phyloP scores from a whole-genome alignment of 2,888 invertebrate genomes.

The Calliscelio sp. region DNA sequence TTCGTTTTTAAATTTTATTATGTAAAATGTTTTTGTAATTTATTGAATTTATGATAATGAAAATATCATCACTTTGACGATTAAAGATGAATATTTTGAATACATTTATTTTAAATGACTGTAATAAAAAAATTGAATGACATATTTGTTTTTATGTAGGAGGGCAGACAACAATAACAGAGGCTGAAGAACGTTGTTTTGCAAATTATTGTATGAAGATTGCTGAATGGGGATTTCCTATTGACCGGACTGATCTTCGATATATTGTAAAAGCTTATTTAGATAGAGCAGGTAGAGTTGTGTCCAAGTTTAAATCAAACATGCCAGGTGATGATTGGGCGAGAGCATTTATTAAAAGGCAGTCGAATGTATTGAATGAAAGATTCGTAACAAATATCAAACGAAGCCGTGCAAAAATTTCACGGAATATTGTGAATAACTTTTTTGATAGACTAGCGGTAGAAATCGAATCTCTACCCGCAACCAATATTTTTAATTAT shows the following conservation, averaged over 20 bases:
- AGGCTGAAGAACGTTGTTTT: slow-evolving; percentile 17
- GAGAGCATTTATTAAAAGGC: slow-evolving; percentile 24
- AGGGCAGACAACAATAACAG: slow-evolving; percentile 10
- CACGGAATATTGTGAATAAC: slow-evolving; percentile 6
- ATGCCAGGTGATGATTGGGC: slow-evolving; percentile 55
- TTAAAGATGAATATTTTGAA: too few relatives aligned
- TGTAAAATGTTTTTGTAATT: slow-evolving; percentile 3
- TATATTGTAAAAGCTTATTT: slow-evolving; percentile 34
- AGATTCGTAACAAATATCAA: slow-evolving; percentile 42
- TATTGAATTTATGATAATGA: slow-evolving; percentile 4
- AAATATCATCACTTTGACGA: slow-evolving; percentile 8
- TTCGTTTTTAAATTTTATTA: slow-evolving; percentile 18
- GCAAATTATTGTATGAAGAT: slow-evolving; percentile 21
- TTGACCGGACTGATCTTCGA: slow-evolving; percentile 26
- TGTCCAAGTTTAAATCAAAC: slow-evolving; percentile 39
- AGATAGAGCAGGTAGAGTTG: neutral
- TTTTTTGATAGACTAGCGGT: slow-evolving; percentile 12
- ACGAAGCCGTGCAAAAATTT: slow-evolving; percentile 23
- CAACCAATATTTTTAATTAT: slow-evolving; percentile 43
- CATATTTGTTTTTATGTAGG: neutral
- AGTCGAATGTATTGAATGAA: slow-evolving; percentile 23
- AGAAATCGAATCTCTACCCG: slow-evolving; percentile 20
- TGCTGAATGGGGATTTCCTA: slow-evolving; percentile 35
- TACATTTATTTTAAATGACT: neutral
- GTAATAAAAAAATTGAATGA: slow-evolving; percentile 12